phyloP scores from a whole-genome alignment of 92 coral and sea anemone species.

The Parazoanthus atlanticus region DNA sequence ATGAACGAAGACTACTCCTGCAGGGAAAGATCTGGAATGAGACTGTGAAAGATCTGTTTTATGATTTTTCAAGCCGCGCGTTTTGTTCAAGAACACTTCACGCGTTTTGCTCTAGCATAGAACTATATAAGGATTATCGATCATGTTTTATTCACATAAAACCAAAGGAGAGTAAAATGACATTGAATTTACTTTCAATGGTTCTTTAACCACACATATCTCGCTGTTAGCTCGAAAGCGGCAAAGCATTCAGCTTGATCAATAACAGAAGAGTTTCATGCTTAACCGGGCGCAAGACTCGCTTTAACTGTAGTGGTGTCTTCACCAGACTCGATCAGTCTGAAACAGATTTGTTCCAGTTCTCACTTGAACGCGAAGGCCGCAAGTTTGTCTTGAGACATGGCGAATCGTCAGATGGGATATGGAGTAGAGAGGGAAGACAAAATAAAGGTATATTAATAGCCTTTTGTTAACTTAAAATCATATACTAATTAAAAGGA shows the following conservation, averaged over 20 bases:
- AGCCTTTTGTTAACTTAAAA: too few relatives aligned
- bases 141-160: not conserved
- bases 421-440: not conserved
- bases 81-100: not conserved
- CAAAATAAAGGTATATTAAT: not conserved
- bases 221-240: not conserved
- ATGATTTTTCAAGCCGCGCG: not conserved
- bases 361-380: not conserved
- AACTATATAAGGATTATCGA: not conserved
- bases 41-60: not conserved
- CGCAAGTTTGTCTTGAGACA: not conserved
- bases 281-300: not conserved
- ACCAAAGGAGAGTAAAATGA: not conserved
- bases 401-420: not conserved
- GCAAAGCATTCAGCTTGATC: conserved; percentile 10
- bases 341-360: not conserved
- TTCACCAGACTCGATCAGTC: not conserved
- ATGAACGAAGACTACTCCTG: not conserved
- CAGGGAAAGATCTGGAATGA: conserved; percentile 3
- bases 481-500: too few relatives aligned
- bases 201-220: not conserved
- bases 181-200: not conserved
- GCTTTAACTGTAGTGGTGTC: not conserved
- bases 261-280: not conserved
- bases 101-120: not conserved